phyloP scores from a whole-genome alignment of 2,113 vertebrate genomes.

The Noctilio leporinus region DNA sequence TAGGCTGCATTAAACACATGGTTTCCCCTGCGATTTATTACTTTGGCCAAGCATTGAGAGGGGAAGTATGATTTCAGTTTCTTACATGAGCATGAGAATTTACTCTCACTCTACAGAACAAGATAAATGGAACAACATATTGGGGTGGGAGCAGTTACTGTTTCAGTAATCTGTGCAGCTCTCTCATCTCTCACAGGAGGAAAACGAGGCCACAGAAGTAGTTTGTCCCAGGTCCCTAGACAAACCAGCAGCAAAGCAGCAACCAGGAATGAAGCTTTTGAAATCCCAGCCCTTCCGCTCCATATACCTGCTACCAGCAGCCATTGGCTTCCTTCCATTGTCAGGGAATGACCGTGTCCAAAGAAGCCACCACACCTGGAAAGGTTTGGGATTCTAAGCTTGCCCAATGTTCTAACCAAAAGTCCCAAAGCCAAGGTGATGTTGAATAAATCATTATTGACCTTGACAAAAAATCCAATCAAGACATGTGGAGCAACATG shows the following conservation, averaged over 20 bases:
- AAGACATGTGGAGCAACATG: not conserved
- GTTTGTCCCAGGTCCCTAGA: not conserved
- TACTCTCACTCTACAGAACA: not conserved
- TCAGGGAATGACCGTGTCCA: not conserved
- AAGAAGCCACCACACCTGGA: not conserved
- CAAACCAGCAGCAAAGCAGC: not conserved
- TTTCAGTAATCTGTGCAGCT: not conserved
- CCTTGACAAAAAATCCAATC: not conserved
- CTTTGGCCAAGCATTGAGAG: not conserved
- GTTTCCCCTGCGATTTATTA: not conserved
- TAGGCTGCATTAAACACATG: not conserved
- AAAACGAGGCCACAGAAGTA: not conserved
- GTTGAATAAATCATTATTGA: not conserved
- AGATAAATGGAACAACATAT: not conserved
- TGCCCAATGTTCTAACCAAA: not conserved
- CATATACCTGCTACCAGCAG: not conserved
- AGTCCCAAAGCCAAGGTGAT: not conserved
- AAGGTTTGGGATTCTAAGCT: not conserved
- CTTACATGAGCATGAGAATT: not conserved
- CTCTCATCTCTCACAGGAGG: not conserved
- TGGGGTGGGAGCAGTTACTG: not conserved
- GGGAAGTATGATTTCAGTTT: not conserved
- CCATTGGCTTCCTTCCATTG: not conserved
- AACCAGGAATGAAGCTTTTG: not conserved
- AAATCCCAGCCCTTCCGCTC: not conserved